These are phyloP conservation scores for Drosophila ironensis DNA, from an alignment of 1,140 invertebrate species.

Conservation along the genomic window DNA sequence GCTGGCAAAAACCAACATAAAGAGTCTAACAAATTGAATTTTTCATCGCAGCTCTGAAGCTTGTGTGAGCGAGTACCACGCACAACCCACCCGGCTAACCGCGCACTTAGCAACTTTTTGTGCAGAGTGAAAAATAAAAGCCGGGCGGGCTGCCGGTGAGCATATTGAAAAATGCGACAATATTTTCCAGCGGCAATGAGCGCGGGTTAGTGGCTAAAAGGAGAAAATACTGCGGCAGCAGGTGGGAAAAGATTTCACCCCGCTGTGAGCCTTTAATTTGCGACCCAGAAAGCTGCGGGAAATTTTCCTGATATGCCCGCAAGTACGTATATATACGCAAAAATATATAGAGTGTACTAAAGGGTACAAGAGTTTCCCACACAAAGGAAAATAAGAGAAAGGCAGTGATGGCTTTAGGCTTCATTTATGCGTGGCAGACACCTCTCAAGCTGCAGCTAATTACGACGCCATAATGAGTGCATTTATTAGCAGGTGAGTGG, in stretches of 20 bases:
- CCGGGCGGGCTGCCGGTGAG: neutral
- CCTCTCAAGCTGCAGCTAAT: conserved; percentile 65
- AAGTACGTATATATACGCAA: neutral
- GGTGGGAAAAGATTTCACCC: conserved; percentile 33
- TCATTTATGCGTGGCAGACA: conserved; percentile 41
- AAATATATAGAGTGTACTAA: no score
- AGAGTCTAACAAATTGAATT: conserved; percentile 77
- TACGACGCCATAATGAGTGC: conserved; percentile 53
- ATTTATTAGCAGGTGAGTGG: conserved; percentile 51
- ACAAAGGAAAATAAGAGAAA: conserved; percentile 11
- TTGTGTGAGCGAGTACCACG: neutral
- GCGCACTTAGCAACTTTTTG: conserved; percentile 75
- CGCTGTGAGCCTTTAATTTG: conserved; percentile 40
- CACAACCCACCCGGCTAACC: conserved; percentile 40
- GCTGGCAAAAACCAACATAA: conserved; percentile 68
- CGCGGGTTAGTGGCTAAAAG: conserved; percentile 28
- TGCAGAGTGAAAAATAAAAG: conserved; percentile 13
- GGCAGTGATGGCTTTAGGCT: conserved; percentile 54
- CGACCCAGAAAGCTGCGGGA: conserved; percentile 4
- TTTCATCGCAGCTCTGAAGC: conserved; percentile 43
- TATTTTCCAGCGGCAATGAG: conserved; percentile 56
- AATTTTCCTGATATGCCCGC: neutral
- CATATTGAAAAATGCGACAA: conserved; percentile 78
- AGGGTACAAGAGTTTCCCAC: no score
- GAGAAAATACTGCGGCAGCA: conserved; percentile 42